These are phyloP conservation scores for Rousettus leschenaultii DNA, from an alignment of 2,113 vertebrate genomes.

Conservation along the genomic window DNA sequence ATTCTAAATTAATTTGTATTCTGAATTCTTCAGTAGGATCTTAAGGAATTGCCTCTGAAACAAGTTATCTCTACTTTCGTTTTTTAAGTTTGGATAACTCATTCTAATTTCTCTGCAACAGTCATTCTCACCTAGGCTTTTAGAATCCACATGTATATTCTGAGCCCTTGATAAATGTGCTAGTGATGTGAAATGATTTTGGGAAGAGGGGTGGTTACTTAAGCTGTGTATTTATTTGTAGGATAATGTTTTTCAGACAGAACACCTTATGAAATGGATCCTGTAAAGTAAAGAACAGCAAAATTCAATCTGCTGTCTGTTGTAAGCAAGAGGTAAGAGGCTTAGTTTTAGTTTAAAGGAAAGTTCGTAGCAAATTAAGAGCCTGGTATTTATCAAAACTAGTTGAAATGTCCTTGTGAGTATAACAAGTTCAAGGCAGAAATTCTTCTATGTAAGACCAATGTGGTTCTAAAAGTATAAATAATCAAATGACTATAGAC, in stretches of 20 bases:
- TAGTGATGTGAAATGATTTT: neutral
- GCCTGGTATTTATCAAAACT: neutral
- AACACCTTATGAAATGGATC: neutral
- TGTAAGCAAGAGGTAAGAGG: neutral
- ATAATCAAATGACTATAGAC: neutral
- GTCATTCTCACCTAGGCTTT: neutral
- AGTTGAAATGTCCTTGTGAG: neutral
- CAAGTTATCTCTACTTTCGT: neutral
- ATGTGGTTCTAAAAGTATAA: neutral
- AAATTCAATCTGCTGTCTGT: neutral
- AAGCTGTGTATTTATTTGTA: neutral
- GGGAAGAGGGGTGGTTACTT: neutral
- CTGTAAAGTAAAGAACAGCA: neutral
- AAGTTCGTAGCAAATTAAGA: neutral
- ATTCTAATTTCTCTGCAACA: neutral
- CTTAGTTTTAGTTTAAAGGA: neutral
- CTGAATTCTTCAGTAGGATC: neutral
- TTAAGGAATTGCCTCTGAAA: neutral
- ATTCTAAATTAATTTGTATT: neutral
- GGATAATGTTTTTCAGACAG: neutral
- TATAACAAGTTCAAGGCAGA: neutral
- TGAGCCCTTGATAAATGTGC: neutral
- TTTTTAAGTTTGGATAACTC: neutral
- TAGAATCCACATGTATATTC: neutral
- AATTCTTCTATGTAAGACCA: neutral